Evolutionary conservation across 92 coral and sea anemone genomes (phyloP).

Genomic region (Zoanthus solanderi): DNA sequence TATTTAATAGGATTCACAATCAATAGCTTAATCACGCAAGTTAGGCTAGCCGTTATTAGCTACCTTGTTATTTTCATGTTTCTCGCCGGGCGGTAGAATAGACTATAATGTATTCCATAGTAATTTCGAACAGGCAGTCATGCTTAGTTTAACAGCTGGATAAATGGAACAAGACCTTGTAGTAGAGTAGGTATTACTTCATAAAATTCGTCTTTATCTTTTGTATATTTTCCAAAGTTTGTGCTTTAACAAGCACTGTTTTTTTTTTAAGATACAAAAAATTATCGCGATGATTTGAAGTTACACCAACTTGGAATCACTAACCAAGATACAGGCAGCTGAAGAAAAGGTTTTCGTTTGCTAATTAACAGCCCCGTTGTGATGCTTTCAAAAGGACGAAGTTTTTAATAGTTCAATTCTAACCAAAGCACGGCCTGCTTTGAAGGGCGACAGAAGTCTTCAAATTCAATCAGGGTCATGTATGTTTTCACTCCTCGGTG

Average conservation of each 20-base stretch:
- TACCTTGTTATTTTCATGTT: not conserved
- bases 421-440: slow-evolving; percentile 23
- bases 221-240: not conserved
- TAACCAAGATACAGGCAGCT: no score
- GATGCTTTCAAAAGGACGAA: slow-evolving; percentile 13
- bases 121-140: not conserved
- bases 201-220: not conserved
- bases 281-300: not conserved
- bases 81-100: slow-evolving; percentile 28
- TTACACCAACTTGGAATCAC: not conserved
- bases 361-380: slow-evolving; percentile 30
- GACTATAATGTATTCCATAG: slow-evolving; percentile 9
- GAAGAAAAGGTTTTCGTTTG: not conserved
- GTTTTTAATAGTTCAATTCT: slow-evolving; percentile 11
- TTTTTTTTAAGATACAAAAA: not conserved
- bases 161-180: not conserved
- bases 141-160: slow-evolving; percentile 36
- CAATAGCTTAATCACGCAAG: slow-evolving; percentile 31
- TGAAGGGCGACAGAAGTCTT: slow-evolving; percentile 19
- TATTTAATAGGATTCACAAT: not conserved
- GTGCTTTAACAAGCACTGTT: not conserved
- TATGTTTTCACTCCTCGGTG: slow-evolving; percentile 6
- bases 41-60: slow-evolving; percentile 3
- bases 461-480: slow-evolving; percentile 13
- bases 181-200: not conserved